A percentile compares a stretch with the other conserved stretches of the same genome.
Conservation (phyloP, 2,888 invertebrate species). For the Cataglyphis altisquamis region DNA sequence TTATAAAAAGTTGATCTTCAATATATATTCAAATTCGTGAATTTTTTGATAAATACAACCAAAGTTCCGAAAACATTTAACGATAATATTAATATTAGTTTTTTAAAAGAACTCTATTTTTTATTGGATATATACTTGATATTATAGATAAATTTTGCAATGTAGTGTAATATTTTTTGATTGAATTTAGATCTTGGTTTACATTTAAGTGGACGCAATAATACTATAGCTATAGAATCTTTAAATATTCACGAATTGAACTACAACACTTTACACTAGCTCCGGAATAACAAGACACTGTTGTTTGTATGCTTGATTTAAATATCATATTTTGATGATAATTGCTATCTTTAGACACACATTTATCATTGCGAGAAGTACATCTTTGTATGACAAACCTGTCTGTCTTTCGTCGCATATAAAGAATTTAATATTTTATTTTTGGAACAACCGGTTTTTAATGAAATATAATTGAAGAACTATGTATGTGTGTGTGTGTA, state of each 20-base stretch:
- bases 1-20: background rate
- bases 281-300: background rate
- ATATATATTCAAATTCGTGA: background rate
- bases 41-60: background rate
- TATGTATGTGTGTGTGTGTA: background rate
- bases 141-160: background rate
- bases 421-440: background rate
- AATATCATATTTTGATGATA: conserved; percentile 20
- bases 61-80: conserved; percentile 10
- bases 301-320: conserved; percentile 10
- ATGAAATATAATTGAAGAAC: background rate
- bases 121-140: background rate
- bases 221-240: background rate
- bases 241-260: conserved; percentile 19
- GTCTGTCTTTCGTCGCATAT: background rate
- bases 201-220: background rate
- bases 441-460: background rate
- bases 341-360: conserved; percentile 25
- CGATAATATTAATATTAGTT: background rate
- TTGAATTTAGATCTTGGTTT: background rate
- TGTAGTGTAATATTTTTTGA: background rate
- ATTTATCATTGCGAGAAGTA: conserved; percentile 6
- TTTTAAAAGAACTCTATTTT: background rate
- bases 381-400: background rate
- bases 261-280: background rate